These are phyloP conservation scores for Epistrophe grossulariae DNA, from an alignment of 2,888 invertebrate species.

Conservation along the genomic window DNA sequence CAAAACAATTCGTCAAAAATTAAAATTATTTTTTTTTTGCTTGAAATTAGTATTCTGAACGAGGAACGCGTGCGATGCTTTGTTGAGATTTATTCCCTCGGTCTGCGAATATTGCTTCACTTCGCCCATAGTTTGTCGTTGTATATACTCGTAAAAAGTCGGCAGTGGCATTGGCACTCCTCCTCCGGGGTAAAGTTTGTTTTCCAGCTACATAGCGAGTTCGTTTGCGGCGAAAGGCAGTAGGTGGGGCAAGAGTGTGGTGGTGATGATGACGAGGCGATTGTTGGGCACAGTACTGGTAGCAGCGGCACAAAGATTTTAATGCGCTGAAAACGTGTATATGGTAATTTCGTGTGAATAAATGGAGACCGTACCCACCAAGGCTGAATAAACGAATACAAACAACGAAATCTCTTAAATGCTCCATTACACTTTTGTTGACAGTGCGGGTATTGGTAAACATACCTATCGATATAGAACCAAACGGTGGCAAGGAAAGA, in stretches of 20 bases:
- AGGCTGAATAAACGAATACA: slow-evolving; percentile 56
- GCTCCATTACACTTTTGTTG: slow-evolving; percentile 71
- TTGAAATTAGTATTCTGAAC: slow-evolving; percentile 64
- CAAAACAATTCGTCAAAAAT: slow-evolving; percentile 44
- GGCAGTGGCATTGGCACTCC: slow-evolving; percentile 20
- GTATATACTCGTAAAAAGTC: background rate
- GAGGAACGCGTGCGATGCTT: slow-evolving; percentile 56
- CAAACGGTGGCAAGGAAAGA: slow-evolving; percentile 9
- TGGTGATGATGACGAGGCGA: background rate
- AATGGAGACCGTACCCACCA: slow-evolving; percentile 63
- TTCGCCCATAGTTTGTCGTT: slow-evolving; percentile 35
- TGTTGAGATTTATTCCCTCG: slow-evolving; percentile 67
- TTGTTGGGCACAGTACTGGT: slow-evolving; percentile 46
- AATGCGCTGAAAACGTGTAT: slow-evolving; percentile 71
- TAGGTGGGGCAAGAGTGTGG: background rate
- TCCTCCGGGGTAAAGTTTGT: slow-evolving; percentile 5
- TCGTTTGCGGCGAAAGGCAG: slow-evolving; percentile 11
- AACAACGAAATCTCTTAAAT: slow-evolving; percentile 67
- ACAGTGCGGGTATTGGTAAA: slow-evolving; percentile 26
- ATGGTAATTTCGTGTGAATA: slow-evolving; percentile 73
- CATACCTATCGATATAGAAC: background rate
- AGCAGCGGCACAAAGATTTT: slow-evolving; percentile 58
- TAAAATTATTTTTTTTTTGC: slow-evolving; percentile 13
- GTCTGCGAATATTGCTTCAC: slow-evolving; percentile 51
- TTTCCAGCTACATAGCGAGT: slow-evolving; percentile 8